A percentile compares a stretch with the other conserved stretches of the same genome.
phyloP scores from a whole-genome alignment of 2,888 invertebrate genomes.

The Alsophila aescularia region DNA sequence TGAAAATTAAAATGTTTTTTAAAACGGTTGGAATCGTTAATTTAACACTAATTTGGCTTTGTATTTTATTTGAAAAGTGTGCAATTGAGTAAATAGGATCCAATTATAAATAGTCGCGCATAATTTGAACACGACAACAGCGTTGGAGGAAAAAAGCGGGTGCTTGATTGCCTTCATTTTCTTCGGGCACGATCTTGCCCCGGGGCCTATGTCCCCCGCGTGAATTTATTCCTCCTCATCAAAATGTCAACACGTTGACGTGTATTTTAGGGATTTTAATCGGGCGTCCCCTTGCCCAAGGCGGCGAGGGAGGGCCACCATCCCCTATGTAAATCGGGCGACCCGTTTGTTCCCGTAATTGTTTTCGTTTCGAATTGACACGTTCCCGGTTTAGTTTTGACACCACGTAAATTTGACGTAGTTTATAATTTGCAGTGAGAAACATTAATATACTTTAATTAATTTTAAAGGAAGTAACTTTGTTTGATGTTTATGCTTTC shows the following conservation, averaged over 20 bases:
- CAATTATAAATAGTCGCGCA: constrained; percentile 39
- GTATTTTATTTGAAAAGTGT: constrained; percentile 38
- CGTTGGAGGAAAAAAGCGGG: constrained; percentile 50
- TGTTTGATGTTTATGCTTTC: too few relatives aligned
- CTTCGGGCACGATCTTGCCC: constrained; percentile 71
- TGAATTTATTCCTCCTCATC: constrained; percentile 80
- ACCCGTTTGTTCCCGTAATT: constrained; percentile 67
- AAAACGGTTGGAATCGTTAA: background rate
- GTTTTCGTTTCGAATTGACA: constrained; percentile 77
- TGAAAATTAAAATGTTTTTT: background rate
- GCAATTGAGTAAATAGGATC: constrained; percentile 34
- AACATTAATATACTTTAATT: background rate
- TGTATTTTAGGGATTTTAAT: constrained; percentile 82
- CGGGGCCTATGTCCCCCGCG: constrained; percentile 36
- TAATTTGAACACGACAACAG: constrained; percentile 55
- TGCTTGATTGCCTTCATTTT: constrained; percentile 79
- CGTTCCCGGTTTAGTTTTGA: constrained; percentile 59
- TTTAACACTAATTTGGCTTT: background rate
- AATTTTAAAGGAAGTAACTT: background rate
- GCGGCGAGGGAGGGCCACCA: constrained; percentile 38
- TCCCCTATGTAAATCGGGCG: constrained; percentile 74
- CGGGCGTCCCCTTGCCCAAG: constrained; percentile 54
- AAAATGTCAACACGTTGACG: constrained; percentile 83
- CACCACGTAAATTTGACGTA: constrained; percentile 35
- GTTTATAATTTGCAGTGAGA: background rate